These are phyloP conservation scores for Nansenia antarctica DNA, from an alignment of 2,113 vertebrate species.

Conservation along the genomic window DNA sequence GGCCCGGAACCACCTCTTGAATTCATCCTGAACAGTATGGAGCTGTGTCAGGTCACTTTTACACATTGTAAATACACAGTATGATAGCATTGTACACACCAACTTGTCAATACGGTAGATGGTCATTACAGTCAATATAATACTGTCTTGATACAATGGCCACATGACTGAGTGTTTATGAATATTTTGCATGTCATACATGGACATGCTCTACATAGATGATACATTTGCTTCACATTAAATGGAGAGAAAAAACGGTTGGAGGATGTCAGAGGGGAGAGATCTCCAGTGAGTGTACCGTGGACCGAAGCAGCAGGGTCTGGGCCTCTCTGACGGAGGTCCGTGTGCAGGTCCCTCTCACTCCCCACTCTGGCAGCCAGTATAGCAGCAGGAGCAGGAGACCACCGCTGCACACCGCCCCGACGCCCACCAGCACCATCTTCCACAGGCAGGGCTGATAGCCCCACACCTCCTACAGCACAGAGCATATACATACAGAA, in stretches of 20 bases:
- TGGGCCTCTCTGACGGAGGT: slow-evolving; percentile 78
- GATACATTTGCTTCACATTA: too few species aligned
- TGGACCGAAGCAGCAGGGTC: slow-evolving; percentile 88
- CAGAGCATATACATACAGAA: too few species aligned
- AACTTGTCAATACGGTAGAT: too few species aligned
- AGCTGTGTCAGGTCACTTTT: background rate
- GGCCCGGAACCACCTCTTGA: slow-evolving; percentile 88
- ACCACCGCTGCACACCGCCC: slow-evolving; percentile 84
- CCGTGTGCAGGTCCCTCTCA: slow-evolving; percentile 81
- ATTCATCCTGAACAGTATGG: slow-evolving; percentile 83
- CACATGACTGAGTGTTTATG: too few species aligned
- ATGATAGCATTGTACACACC: too few species aligned
- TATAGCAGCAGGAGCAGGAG: slow-evolving; percentile 93
- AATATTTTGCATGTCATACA: too few species aligned
- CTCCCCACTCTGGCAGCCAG: slow-evolving; percentile 93
- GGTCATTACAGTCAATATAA: too few species aligned
- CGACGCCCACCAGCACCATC: slow-evolving; percentile 78
- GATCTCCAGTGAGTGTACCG: slow-evolving; percentile 75
- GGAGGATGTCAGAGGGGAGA: too few species aligned
- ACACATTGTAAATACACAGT: too few species aligned
- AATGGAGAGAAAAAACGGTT: too few species aligned
- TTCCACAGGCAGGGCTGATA: slow-evolving; percentile 87
- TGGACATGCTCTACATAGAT: too few species aligned
- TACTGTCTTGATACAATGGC: too few species aligned
- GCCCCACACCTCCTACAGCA: slow-evolving; percentile 84